These are phyloP conservation scores for Calephelis nemesis DNA, from an alignment of 1,140 invertebrate genomes.

Conservation along the genomic window DNA sequence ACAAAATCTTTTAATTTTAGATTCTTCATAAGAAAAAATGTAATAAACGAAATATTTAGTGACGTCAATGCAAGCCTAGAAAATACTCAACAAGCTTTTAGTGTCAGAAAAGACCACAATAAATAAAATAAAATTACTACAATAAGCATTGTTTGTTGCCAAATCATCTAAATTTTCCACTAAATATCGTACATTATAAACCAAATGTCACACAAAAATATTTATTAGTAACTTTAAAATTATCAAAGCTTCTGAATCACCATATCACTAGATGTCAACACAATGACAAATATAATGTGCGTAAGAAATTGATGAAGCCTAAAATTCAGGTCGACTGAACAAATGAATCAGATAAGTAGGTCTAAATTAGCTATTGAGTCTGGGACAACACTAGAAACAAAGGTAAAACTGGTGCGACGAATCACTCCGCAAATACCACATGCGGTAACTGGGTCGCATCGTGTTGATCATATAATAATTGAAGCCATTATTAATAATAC, in stretches of 20 bases:
- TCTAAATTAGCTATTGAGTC: conserved; percentile 67
- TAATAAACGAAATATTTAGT: no score
- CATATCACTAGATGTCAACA: background rate
- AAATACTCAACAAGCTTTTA: no score
- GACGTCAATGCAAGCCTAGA: no score
- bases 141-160: no score
- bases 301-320: conserved; percentile 54
- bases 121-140: no score
- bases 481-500: conserved; percentile 26
- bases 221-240: background rate
- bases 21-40: no score
- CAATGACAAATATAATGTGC: conserved; percentile 44
- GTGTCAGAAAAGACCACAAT: no score
- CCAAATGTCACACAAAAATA: background rate
- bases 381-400: conserved; percentile 54
- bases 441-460: conserved; percentile 55
- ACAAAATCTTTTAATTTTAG: no score
- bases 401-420: conserved; percentile 53
- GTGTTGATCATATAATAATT: conserved; percentile 56
- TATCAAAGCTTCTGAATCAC: background rate
- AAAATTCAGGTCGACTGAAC: conserved; percentile 66
- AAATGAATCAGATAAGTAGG: conserved; percentile 68
- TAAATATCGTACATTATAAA: background rate
- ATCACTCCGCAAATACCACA: conserved; percentile 14
- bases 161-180: no score